A percentile compares a stretch with the other conserved stretches of the same genome.
Evolutionary conservation across 2,113 vertebrate species (phyloP).

Genomic region (Setophaga petechia): DNA sequence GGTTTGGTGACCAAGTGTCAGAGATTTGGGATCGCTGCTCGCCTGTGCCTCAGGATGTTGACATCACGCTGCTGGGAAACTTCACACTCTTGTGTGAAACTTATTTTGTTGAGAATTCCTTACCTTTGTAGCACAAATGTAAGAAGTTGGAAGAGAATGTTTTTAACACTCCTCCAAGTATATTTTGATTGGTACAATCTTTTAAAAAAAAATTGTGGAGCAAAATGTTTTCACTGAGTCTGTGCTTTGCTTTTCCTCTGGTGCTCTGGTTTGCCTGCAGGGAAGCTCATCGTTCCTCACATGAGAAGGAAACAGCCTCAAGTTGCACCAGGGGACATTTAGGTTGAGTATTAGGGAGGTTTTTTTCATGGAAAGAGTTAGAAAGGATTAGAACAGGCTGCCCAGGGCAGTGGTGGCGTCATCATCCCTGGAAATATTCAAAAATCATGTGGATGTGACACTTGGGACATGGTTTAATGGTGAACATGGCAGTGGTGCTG

Average conservation of each 20-base stretch:
- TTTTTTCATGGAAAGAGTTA: neutral
- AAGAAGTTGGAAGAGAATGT: neutral
- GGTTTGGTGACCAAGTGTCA: neutral
- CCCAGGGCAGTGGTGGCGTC: neutral
- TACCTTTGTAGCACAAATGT: neutral
- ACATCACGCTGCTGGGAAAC: neutral
- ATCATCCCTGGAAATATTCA: neutral
- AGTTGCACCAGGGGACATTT: neutral
- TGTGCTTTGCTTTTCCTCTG: neutral
- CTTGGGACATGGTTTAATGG: neutral
- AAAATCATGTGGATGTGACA: neutral
- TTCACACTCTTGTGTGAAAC: neutral
- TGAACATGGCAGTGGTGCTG: neutral
- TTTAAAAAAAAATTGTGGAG: neutral
- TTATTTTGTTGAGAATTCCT: neutral
- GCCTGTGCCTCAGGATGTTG: neutral
- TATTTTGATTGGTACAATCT: neutral
- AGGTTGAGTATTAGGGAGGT: neutral
- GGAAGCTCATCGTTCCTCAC: neutral
- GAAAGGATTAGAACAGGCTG: neutral
- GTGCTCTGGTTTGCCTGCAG: neutral
- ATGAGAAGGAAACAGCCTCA: neutral
- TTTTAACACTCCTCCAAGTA: neutral
- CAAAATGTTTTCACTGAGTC: neutral
- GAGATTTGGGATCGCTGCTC: fast-evolving